These are phyloP conservation scores for Cetonia aurata DNA, from an alignment of 2,888 invertebrate genomes.

Conservation along the genomic window DNA sequence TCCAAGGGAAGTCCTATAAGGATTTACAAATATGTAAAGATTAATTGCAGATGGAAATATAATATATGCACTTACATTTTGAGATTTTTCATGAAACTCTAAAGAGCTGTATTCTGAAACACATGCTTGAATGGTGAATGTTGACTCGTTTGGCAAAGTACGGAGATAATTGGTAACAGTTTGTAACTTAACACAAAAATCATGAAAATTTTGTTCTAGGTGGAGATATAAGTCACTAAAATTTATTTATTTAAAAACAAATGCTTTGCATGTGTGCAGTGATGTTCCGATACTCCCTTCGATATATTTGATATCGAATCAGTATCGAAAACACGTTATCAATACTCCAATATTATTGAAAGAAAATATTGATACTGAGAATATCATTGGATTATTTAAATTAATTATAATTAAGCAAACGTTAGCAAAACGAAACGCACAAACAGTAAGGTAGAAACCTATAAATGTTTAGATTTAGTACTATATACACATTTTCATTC, in stretches of 20 bases:
- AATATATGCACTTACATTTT: constrained; percentile 64
- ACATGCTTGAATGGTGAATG: constrained; percentile 73
- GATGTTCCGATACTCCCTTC: no score
- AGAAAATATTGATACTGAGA: no score
- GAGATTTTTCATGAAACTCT: constrained; percentile 69
- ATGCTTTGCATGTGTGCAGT: constrained; percentile 48
- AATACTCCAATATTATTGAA: no score
- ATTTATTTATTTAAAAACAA: not conserved
- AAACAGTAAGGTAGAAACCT: no score
- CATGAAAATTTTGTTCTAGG: constrained; percentile 73
- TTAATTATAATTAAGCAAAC: no score
- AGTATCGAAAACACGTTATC: no score
- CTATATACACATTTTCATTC: no score
- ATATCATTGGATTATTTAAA: no score
- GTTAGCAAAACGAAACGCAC: no score
- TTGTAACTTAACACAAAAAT: constrained; percentile 72
- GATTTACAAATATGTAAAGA: constrained; percentile 32
- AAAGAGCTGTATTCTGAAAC: constrained; percentile 73
- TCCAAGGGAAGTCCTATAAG: constrained; percentile 68
- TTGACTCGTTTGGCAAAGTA: constrained; percentile 69
- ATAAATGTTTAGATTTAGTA: no score
- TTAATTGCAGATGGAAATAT: constrained; percentile 3
- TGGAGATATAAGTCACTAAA: constrained; percentile 72
- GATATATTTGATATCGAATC: no score
- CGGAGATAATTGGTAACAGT: constrained; percentile 67